A percentile compares a stretch with the other conserved stretches of the same genome.
phyloP scores from a whole-genome alignment of 2,888 invertebrate genomes.

The Athetis lepigone region DNA sequence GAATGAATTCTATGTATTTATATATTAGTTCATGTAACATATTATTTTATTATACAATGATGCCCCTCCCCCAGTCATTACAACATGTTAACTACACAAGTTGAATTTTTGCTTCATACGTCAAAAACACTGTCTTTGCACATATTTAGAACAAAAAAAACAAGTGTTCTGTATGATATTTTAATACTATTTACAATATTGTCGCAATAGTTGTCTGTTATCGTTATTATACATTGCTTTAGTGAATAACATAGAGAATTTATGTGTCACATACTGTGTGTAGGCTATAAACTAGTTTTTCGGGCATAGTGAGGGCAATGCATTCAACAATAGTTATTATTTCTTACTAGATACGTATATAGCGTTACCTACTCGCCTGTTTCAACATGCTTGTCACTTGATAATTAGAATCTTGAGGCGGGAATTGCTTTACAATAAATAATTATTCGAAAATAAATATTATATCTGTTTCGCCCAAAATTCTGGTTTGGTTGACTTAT shows the following conservation, averaged over 20 bases:
- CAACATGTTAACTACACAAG: slow-evolving; percentile 63
- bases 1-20: slow-evolving; percentile 66
- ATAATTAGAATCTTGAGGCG: slow-evolving; percentile 65
- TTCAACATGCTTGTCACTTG: slow-evolving; percentile 62
- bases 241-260: slow-evolving; percentile 61
- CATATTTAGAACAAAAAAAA: slow-evolving; percentile 43
- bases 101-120: slow-evolving; percentile 59
- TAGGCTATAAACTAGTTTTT: slow-evolving; percentile 62
- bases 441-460: slow-evolving; percentile 20
- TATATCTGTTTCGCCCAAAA: slow-evolving; percentile 54
- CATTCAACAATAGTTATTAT: slow-evolving; percentile 37
- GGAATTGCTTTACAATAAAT: slow-evolving; percentile 42
- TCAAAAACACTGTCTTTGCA: slow-evolving; percentile 58
- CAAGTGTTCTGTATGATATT: slow-evolving; percentile 45
- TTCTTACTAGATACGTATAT: slow-evolving; percentile 48
- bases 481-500: slow-evolving; percentile 62
- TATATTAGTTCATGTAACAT: slow-evolving; percentile 63
- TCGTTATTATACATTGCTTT: slow-evolving; percentile 58
- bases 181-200: slow-evolving; percentile 45
- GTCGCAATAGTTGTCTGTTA: slow-evolving; percentile 56
- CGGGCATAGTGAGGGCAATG: slow-evolving; percentile 38
- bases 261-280: slow-evolving; percentile 59
- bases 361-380: slow-evolving; percentile 59
- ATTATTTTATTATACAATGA: slow-evolving; percentile 37
- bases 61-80: slow-evolving; percentile 52